Conservation (phyloP, 92 coral and sea anemone species). For the Palythoa heliodiscus region DNA sequence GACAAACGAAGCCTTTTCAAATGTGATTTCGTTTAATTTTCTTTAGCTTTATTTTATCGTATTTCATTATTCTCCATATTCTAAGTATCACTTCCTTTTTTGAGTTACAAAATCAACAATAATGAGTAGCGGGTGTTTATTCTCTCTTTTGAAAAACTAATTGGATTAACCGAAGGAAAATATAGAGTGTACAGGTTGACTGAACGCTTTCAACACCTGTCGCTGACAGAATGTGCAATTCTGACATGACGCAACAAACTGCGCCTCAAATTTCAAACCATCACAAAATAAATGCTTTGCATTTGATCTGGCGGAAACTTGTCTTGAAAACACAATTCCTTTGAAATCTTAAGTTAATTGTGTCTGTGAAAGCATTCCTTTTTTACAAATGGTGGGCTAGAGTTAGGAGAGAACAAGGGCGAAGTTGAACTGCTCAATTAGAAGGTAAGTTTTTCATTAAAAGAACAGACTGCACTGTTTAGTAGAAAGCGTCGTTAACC, state of each 20-base stretch:
- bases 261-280: slow-evolving; percentile 29
- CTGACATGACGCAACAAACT: slow-evolving; percentile 13
- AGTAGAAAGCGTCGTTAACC: background rate
- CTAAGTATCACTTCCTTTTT: background rate
- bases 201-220: slow-evolving; percentile 19
- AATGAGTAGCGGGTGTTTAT: slow-evolving; percentile 13
- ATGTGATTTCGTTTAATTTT: too few relatives aligned
- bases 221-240: background rate
- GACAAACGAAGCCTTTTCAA: too few relatives aligned
- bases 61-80: too few relatives aligned
- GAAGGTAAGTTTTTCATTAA: background rate
- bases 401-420: background rate
- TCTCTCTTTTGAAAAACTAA: background rate
- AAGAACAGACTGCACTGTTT: background rate
- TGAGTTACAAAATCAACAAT: background rate
- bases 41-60: background rate
- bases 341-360: slow-evolving; percentile 37
- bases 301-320: slow-evolving; percentile 31
- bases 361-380: slow-evolving; percentile 15
- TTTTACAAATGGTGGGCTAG: background rate
- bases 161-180: slow-evolving; percentile 8
- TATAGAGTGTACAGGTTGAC: slow-evolving; percentile 10
- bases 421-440: background rate
- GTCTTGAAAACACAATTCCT: slow-evolving; percentile 25
- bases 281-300: slow-evolving; percentile 10